Evolutionary conservation across 2,888 invertebrate genomes (phyloP), one percentile per base, ranked within the genome.

Genomic region (Drosophila nigritarsus): DNA sequence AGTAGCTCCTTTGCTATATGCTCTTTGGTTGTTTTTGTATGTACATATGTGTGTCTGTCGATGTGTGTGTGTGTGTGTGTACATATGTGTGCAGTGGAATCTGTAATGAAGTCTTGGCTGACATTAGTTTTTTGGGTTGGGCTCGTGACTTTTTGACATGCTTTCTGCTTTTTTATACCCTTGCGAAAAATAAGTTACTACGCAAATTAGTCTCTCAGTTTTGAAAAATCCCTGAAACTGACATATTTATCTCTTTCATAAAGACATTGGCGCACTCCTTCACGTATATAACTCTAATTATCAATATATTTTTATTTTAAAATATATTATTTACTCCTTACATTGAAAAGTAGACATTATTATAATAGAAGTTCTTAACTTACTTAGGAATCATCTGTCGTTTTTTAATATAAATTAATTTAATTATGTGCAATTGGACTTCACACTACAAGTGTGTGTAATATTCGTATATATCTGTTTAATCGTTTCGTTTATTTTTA

Each of bases 31-130:
- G 42, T 36, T 18, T 48, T 8, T n/a, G 7, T 30, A 0, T 15
- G 29, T 32, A n/a, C n/a, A n/a, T n/a, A 36, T 40, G 29, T 38
- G 18, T 29, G 34, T 20, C 5, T 40, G 13, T 11, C 7, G 7
- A 0, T 11, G 29, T 49, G 38, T 49, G 29, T 32, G 38, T 49
- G 29, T 32, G 30, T 49, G 8, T 24, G 18, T 30, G 15, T 40
- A 24, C 24, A 24, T 24, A 24, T 24, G 18, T 30, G 15, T 40
- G 20, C 34, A 18, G 38, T 38, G 36, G 50, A 38, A 51, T 58
- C 64, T 68, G 73, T 66, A 80, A 82, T 80, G 70, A 73, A 80
- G 75, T 80, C 77, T 69, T 64, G 67, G 70, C 67, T 65, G 75
- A 62, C 69, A 75, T 79, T 73, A 56, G 70, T 27, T 67, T 64